These are phyloP conservation scores for Acrocyrtus sp. DNA, from an alignment of 2,888 invertebrate species.

Conservation along the genomic window DNA sequence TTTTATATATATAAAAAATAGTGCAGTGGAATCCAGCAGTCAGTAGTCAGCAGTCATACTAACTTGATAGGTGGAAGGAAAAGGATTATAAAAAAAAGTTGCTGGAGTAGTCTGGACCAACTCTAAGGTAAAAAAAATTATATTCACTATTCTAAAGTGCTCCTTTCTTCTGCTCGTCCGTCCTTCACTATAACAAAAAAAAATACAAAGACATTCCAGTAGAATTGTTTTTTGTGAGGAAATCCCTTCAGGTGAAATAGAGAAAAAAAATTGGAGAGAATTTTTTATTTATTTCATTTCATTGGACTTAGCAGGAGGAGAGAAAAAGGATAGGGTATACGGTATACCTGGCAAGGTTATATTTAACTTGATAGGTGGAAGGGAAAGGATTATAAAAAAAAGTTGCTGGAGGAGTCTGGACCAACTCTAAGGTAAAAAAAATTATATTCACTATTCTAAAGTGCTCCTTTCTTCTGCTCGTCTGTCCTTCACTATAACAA, in stretches of 20 bases:
- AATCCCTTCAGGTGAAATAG: background rate
- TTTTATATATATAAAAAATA: no score
- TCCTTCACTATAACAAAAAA: no score
- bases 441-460: background rate
- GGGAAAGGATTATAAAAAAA: background rate
- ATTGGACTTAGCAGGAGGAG: background rate
- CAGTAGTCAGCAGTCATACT: no score
- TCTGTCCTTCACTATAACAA: no score
- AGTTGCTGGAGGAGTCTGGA: constrained; percentile 5
- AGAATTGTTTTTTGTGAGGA: constrained; percentile 33
- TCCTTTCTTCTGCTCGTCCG: constrained; percentile 24
- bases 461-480: constrained; percentile 12
- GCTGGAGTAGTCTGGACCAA: constrained; percentile 5
- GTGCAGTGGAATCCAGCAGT: no score
- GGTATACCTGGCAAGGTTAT: constrained; percentile 20
- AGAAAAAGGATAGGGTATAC: constrained; percentile 26
- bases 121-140: background rate
- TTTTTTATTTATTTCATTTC: background rate
- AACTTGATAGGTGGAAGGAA: background rate
- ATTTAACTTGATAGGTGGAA: background rate
- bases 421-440: background rate
- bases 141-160: background rate
- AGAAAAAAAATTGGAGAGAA: background rate
- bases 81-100: constrained; percentile 1
- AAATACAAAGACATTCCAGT: constrained; percentile 45